phyloP scores from a whole-genome alignment of 2,797 vertebrate species.

The Muscicapa striata region DNA sequence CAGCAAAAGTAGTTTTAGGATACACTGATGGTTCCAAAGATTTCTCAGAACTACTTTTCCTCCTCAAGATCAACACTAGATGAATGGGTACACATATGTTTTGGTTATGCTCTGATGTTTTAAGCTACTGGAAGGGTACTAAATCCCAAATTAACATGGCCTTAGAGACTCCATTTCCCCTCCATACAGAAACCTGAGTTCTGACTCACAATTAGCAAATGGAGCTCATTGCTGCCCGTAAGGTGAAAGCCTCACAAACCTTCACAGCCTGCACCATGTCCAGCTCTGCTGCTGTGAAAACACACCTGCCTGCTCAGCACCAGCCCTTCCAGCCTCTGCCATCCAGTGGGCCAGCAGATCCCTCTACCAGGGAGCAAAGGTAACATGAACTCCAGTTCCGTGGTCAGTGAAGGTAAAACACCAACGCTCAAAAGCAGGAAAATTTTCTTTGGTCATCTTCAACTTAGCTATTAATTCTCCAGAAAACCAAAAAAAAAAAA shows the following conservation, averaged over 20 bases:
- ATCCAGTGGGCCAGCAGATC: background rate
- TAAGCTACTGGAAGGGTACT: background rate
- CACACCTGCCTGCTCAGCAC: background rate
- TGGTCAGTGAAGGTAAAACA: background rate
- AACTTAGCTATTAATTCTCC: background rate
- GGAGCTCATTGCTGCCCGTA: background rate
- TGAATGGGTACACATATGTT: background rate
- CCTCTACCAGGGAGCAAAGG: accelerated
- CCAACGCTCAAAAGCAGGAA: background rate
- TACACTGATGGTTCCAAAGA: background rate
- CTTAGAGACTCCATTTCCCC: background rate
- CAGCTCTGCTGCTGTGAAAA: background rate
- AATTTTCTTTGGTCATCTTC: background rate
- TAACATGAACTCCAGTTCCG: background rate
- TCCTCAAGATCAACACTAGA: background rate
- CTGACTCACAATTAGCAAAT: background rate
- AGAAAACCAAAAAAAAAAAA: background rate
- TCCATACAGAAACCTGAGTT: background rate
- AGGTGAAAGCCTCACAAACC: background rate
- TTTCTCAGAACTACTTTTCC: background rate
- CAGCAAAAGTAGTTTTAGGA: background rate
- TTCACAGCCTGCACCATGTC: background rate
- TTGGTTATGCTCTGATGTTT: background rate
- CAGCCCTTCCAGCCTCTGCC: background rate
- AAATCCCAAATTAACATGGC: background rate